These are phyloP conservation scores for Otis tarda DNA, from an alignment of 2,113 vertebrate genomes.

Conservation along the genomic window DNA sequence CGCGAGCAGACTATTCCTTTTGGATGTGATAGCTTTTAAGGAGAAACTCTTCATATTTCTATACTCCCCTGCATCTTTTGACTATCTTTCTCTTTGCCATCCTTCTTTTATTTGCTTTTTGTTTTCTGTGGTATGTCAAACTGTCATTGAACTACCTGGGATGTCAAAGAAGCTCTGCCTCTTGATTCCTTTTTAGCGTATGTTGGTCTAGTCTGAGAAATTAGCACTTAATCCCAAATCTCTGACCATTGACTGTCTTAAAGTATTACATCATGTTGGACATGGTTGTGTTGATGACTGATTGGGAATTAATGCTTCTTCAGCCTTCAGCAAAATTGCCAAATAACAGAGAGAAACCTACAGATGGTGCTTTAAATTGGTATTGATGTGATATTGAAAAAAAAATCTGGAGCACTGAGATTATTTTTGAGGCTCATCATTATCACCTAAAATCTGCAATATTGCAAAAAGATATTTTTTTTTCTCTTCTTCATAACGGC, in stretches of 20 bases:
- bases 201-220: not conserved
- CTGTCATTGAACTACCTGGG: not conserved
- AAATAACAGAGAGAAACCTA: not conserved
- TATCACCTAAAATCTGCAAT: not conserved
- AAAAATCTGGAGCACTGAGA: not conserved
- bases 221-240: not conserved
- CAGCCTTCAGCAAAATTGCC: not conserved
- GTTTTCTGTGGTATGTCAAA: not conserved
- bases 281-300: not conserved
- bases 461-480: not conserved
- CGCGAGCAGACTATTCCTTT: not conserved
- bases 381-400: not conserved
- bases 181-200: not conserved
- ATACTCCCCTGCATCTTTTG: not conserved
- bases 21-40: not conserved
- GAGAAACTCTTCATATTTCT: not conserved
- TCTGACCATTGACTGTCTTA: not conserved
- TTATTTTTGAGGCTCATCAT: not conserved
- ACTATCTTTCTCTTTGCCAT: not conserved
- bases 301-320: not conserved
- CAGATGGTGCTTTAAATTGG: conserved; percentile 18
- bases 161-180: not conserved
- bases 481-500: not conserved
- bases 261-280: not conserved
- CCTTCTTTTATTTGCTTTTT: not conserved